A percentile compares a stretch with the other conserved stretches of the same genome.
These are phyloP conservation scores for Macroglossus sobrinus DNA, from an alignment of 2,113 vertebrate genomes.

Conservation along the genomic window DNA sequence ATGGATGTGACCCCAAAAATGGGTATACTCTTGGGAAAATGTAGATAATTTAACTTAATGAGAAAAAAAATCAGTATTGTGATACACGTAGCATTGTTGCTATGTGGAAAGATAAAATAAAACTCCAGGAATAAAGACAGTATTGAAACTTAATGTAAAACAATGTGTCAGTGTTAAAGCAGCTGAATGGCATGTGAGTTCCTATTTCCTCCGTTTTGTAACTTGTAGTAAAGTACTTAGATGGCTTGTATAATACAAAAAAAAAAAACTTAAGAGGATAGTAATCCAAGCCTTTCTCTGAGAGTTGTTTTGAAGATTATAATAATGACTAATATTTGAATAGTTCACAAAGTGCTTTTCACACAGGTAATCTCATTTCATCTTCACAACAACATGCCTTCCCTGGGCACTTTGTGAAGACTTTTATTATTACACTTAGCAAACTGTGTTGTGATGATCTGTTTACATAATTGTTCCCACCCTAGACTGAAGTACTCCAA, in stretches of 20 bases:
- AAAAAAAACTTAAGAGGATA: neutral
- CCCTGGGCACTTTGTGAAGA: conserved; percentile 6
- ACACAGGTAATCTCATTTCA: conserved; percentile 57
- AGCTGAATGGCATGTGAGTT: neutral
- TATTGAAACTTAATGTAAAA: conserved; percentile 19
- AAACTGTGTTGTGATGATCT: neutral
- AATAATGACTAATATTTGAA: conserved; percentile 56
- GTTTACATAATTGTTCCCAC: neutral
- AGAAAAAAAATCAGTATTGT: neutral
- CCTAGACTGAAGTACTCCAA: neutral
- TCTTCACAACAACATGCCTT: conserved; percentile 42
- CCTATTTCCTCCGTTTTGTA: conserved; percentile 43
- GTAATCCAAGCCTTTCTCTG: conserved; percentile 55
- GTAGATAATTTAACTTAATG: neutral
- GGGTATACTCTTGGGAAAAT: neutral
- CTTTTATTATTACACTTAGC: conserved; percentile 16
- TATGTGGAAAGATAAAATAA: neutral
- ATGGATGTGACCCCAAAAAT: neutral
- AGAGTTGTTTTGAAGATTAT: conserved; percentile 49
- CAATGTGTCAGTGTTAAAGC: neutral
- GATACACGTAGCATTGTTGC: neutral
- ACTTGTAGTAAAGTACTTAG: neutral
- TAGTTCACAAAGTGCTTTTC: conserved; percentile 53
- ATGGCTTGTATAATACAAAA: neutral
- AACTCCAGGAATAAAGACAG: conserved; percentile 11